A percentile compares a stretch with the other conserved stretches of the same genome.
phyloP scores from a whole-genome alignment of 37 sponge, comb jelly and placozoan genomes.

The Ephydatia muelleri region DNA sequence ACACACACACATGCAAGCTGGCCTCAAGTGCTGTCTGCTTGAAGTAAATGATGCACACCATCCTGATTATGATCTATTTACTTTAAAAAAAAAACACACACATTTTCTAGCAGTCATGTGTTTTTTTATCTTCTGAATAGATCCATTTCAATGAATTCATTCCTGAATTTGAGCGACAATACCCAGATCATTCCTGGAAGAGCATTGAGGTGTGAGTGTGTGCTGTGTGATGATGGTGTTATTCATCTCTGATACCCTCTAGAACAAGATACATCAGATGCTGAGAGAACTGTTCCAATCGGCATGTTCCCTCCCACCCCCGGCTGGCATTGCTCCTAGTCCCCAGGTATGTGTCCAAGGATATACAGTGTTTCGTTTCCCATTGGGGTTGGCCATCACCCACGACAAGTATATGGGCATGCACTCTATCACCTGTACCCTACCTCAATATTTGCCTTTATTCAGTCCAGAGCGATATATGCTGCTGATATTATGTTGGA shows the following conservation, averaged over 20 bases:
- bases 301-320: slow-evolving; percentile 48
- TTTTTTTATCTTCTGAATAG: slow-evolving; percentile 34
- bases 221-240: not conserved
- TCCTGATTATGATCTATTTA: not conserved
- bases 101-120: not conserved
- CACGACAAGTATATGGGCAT: not conserved
- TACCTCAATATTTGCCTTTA: no score
- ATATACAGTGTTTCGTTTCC: no score
- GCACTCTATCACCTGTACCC: no score
- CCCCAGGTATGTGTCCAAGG: no score
- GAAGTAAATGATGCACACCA: not conserved
- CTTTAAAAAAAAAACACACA: not conserved
- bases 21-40: not conserved
- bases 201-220: slow-evolving; percentile 48
- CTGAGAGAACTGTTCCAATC: slow-evolving; percentile 59
- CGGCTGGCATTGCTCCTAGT: slow-evolving; percentile 54
- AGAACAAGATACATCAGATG: slow-evolving; percentile 34
- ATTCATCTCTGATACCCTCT: not conserved
- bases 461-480: slow-evolving; percentile 84
- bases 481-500: slow-evolving; percentile 92
- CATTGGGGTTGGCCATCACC: no score
- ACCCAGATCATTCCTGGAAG: slow-evolving; percentile 76
- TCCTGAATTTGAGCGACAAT: slow-evolving; percentile 80
- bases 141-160: slow-evolving; percentile 80
- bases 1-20: slow-evolving; percentile 8